Base-by-base conservation (phyloP, 2,113 vertebrate species). In the Sorex fumeus region DNA sequence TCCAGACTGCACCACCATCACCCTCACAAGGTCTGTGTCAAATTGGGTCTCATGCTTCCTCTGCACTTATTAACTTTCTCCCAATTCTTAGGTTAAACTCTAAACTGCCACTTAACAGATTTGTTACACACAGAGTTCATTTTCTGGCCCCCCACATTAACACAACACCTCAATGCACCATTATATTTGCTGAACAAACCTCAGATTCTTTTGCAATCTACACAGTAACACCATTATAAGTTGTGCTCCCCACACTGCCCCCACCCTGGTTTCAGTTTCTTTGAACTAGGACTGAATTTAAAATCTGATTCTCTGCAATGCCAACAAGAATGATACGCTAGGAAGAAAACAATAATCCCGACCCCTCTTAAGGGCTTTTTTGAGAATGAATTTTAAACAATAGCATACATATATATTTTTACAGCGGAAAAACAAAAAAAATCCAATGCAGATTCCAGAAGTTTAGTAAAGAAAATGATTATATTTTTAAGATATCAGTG, bases 261-360 rank as follows among this genome's bases (percentile, higher is more conserved):
- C 57, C 57, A 23, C 57, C 57, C 57, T 23, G 18, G 57, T 43
- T 50, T 75, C 74, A 34, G 47, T 77, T 92, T 95, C 94, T 95
- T 94, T 92, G 88, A 96, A 97, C 93, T 90, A 88, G n/a, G 64
- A 64, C 67, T 96, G 94, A 95, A 94, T 91, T 94, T 94, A 94
- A 88, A 84, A 94, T 87, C 94, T 95, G 77, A 96, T 70, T 95
- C 90, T 79, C 91, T 86, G 88, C 76, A 96, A 92, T 84, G 69
- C 91, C 93, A 96, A 94, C 67, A 95, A 84, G 75, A 93, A 94
- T 91, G 87, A 87, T 76, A 94, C 45, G 19, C 30, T 64, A 62
- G 25, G 50, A 30, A 34, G 40, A n/a, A 88, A 87, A 91, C 27
- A 90, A 88, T 7, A 23, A 78, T 47, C 60, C 27, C 19, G 19